Base-by-base conservation (phyloP, 2,797 vertebrate genomes). In the Erpetoichthys calabaricus region DNA sequence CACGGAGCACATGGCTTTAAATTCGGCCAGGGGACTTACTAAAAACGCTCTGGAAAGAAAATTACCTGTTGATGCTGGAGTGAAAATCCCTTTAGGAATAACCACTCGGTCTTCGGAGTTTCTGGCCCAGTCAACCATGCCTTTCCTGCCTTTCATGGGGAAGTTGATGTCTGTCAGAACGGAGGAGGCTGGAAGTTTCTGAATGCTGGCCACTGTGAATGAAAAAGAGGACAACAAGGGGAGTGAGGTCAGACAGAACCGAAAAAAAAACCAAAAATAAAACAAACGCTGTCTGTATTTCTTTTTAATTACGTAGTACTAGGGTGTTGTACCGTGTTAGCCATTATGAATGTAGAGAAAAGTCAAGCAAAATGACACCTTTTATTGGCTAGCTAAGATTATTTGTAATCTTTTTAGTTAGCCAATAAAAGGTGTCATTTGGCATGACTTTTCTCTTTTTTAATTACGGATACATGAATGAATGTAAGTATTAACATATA, bases 51-150 rank as follows among this genome's bases (percentile, higher is more conserved):
- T 25, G 25, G 25, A 25, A 25, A 25, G 25, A 25, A 25, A 59
- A 46, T 67, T 90, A 99, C 96, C 96, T 89, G 94, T 85, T 75
- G 91, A 89, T 76, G 94, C 77, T 10, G 94, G 91, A 60, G 90
- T 84, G 76, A 99, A 98, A 73, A 99, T 91, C 68, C 84, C 92
- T 86, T 97, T 99, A 58, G 95, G 95, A 79, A 99, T 91, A 62
- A 98, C 91, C 60, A 99, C 91, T 65, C 91, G 92, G 67, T 99
- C 96, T 82, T 99, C 95, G 3, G 95, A 98, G 74, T 99, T 99
- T 64, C 96, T 85, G 72, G 95, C 96, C 96, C 96, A 99, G 69
- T 99, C 96, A 54, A 99, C 94, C 96, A 99, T 99, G 67, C 96
- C 95, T 79, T 98, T 98, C 67, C 95, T 88, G 68, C 96, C 96